phyloP scores from a whole-genome alignment of 2,888 invertebrate genomes.

The Gibbula magus region DNA sequence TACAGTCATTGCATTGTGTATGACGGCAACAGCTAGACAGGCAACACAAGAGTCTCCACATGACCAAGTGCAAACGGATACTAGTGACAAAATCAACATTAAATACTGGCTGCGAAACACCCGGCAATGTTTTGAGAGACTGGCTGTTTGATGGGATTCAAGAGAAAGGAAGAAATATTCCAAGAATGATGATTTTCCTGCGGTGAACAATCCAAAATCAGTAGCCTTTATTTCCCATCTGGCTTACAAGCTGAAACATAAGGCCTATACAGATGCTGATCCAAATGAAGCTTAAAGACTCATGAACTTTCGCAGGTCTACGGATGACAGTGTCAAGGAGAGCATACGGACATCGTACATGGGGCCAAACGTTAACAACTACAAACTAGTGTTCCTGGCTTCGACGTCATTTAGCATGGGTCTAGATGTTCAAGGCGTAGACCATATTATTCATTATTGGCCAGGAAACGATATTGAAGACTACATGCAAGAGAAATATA shows the following conservation, averaged over 20 bases:
- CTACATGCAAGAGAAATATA: constrained; percentile 29
- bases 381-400: constrained; percentile 2
- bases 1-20: background rate
- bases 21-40: constrained; percentile 26
- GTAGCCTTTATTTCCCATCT: background rate
- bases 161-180: constrained; percentile 3
- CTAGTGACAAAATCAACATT: constrained; percentile 29
- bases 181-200: constrained; percentile 22
- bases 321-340: constrained; percentile 13
- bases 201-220: constrained; percentile 2
- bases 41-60: constrained; percentile 15
- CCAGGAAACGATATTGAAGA: no score
- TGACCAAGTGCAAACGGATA: constrained; percentile 14
- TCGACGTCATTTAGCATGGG: constrained; percentile 39
- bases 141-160: constrained; percentile 19
- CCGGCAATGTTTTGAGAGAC: constrained; percentile 4
- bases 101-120: constrained; percentile 18
- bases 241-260: background rate
- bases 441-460: no score
- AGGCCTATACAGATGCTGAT: constrained; percentile 18
- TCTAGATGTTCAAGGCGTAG: constrained; percentile 4
- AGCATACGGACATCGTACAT: background rate
- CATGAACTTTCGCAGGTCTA: constrained; percentile 21
- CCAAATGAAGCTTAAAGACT: constrained; percentile 17
- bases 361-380: background rate